Evolutionary conservation across 2,888 invertebrate genomes (phyloP).

Genomic region (Ceramica pisi): DNA sequence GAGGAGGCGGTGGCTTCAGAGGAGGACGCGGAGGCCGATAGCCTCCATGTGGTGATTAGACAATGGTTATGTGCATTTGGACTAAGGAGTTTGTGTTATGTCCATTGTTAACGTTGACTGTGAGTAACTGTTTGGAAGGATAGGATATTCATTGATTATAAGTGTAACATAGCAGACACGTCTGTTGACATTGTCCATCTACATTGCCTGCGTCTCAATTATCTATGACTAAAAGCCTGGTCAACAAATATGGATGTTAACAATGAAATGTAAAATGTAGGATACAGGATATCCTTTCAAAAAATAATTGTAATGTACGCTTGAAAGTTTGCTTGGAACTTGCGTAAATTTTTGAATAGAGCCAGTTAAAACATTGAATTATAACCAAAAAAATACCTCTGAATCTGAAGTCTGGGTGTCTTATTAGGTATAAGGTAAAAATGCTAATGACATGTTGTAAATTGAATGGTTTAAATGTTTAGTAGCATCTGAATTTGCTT

Average conservation of each 20-base stretch:
- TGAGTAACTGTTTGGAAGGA: slow-evolving; percentile 24
- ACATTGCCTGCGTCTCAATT: too few species aligned
- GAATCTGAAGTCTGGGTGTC: background rate
- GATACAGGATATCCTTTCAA: slow-evolving; percentile 36
- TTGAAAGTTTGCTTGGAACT: background rate
- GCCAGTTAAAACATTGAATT: too few species aligned
- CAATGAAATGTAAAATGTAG: background rate
- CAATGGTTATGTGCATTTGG: slow-evolving; percentile 62
- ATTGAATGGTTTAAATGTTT: background rate
- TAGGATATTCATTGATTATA: slow-evolving; percentile 21
- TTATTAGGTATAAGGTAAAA: slow-evolving; percentile 16
- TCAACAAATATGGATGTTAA: background rate
- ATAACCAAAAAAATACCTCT: slow-evolving; percentile 24
- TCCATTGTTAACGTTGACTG: slow-evolving; percentile 42
- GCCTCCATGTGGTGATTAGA: slow-evolving; percentile 43
- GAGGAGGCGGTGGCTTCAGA: slow-evolving; percentile 67
- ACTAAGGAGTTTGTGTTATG: slow-evolving; percentile 54
- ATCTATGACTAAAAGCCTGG: background rate
- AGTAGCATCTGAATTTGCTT: background rate
- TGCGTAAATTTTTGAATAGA: background rate
- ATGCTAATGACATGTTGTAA: slow-evolving; percentile 3
- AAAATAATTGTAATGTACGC: background rate
- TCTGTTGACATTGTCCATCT: background rate
- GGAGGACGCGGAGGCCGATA: slow-evolving; percentile 68
- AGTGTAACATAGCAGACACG: slow-evolving; percentile 1